Percentiles rank a stretch among this genome's conserved stretches.
phyloP scores from a whole-genome alignment of 2,113 vertebrate genomes.

The Tachysurus vachellii region DNA sequence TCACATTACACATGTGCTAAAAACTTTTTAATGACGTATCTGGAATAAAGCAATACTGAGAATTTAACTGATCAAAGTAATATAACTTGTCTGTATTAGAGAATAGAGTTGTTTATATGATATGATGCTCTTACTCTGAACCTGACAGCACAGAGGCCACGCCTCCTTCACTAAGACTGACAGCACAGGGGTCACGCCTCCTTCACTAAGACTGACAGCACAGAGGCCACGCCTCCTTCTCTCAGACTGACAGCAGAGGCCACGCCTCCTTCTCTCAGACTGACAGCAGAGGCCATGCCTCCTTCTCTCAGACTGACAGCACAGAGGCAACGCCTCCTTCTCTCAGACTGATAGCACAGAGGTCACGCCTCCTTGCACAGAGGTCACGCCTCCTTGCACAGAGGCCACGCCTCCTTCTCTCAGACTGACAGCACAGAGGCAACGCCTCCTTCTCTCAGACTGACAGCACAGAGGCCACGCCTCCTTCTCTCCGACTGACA shows the following conservation, averaged over 20 bases:
- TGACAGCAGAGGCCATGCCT: neutral
- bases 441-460: too few relatives aligned
- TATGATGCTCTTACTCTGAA: neutral
- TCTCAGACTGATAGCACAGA: too few relatives aligned
- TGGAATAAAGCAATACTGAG: conserved; percentile 66
- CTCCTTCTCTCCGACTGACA: too few relatives aligned
- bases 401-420: too few relatives aligned
- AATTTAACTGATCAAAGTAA: conserved; percentile 27
- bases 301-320: neutral
- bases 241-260: neutral
- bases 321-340: too few relatives aligned
- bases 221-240: neutral
- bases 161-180: neutral
- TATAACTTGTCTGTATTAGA: neutral
- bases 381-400: too few relatives aligned
- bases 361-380: too few relatives aligned
- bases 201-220: neutral
- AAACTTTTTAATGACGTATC: conserved; percentile 65
- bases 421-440: too few relatives aligned
- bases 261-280: neutral
- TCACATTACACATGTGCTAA: conserved; percentile 62
- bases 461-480: too few relatives aligned
- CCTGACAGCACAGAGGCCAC: neutral
- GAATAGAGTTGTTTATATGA: neutral
- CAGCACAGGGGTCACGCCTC: neutral